Percentiles rank a stretch among this genome's conserved stretches.
Conservation (phyloP, 2,113 vertebrate species). For the Ginglymostoma cirratum region DNA sequence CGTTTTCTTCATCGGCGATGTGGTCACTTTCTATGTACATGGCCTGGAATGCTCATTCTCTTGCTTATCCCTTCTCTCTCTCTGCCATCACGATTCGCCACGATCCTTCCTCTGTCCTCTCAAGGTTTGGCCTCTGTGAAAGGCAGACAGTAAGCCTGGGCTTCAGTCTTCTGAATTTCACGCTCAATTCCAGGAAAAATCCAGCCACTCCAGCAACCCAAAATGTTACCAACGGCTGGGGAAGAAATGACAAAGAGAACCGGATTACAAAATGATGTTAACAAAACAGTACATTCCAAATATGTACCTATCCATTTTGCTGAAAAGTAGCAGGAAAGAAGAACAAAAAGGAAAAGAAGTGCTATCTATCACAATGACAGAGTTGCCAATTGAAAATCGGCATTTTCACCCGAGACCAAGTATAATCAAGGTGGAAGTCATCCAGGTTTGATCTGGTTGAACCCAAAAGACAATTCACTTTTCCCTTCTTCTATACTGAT, state of each 20-base stretch:
- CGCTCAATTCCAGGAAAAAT: conserved; percentile 99
- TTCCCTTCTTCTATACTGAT: not conserved
- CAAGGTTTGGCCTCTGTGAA: conserved; percentile 99
- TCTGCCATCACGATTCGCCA: conserved; percentile 99
- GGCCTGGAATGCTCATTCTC: conserved; percentile 85
- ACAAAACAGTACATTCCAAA: not conserved
- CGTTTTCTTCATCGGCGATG: conserved; percentile 93
- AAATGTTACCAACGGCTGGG: conserved; percentile 79
- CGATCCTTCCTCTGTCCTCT: conserved; percentile 99
- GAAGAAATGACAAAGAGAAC: conserved; percentile 36
- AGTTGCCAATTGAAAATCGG: not conserved
- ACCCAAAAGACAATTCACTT: not conserved
- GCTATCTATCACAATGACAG: not conserved
- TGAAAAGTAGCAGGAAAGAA: not conserved
- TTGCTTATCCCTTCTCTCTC: conserved; percentile 76
- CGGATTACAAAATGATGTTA: conserved; percentile 41
- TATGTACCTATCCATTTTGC: not conserved
- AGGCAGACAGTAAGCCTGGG: conserved; percentile 99
- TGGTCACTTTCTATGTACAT: conserved; percentile 95
- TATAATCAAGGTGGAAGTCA: not conserved
- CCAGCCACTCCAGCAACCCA: conserved; percentile 95
- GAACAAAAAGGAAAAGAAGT: too few relatives aligned
- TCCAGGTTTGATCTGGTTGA: not conserved
- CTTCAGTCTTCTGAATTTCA: conserved; percentile 99
- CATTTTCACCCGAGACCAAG: not conserved